Percentiles rank a stretch among this genome's conserved stretches.
These are phyloP conservation scores for Tricholauxania praeusta DNA, from an alignment of 2,888 invertebrate genomes.

Conservation along the genomic window DNA sequence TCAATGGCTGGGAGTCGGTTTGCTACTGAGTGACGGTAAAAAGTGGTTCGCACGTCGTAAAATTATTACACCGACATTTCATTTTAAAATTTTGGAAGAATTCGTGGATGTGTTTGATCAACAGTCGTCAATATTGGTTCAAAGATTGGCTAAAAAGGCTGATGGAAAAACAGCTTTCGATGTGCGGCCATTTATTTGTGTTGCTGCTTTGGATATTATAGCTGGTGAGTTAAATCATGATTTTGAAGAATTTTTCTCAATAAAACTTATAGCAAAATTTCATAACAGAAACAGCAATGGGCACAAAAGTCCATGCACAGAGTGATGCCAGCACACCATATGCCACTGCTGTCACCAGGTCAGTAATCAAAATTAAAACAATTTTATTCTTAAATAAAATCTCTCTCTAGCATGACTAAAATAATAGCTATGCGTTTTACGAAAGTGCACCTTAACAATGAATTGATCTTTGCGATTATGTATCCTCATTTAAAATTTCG, in stretches of 20 bases:
- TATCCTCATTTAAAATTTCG: slow-evolving; percentile 50
- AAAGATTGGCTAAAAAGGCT: slow-evolving; percentile 70
- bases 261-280: neutral
- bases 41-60: slow-evolving; percentile 79
- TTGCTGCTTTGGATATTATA: slow-evolving; percentile 73
- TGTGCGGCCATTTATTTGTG: slow-evolving; percentile 73
- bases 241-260: no score
- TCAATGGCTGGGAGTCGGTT: slow-evolving; percentile 61
- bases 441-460: slow-evolving; percentile 50
- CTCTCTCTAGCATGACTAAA: slow-evolving; percentile 51
- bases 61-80: slow-evolving; percentile 82
- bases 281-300: slow-evolving; percentile 31
- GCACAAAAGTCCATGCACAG: slow-evolving; percentile 69
- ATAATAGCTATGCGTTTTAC: slow-evolving; percentile 57
- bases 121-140: slow-evolving; percentile 72
- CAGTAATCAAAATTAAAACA: slow-evolving; percentile 43
- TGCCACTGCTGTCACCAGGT: slow-evolving; percentile 78
- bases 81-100: slow-evolving; percentile 81
- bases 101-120: slow-evolving; percentile 79
- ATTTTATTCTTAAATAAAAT: neutral
- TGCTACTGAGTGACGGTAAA: slow-evolving; percentile 60
- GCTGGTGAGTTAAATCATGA: slow-evolving; percentile 44
- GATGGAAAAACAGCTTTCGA: slow-evolving; percentile 68
- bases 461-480: slow-evolving; percentile 54
- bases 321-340: slow-evolving; percentile 75